Evolutionary conservation across 2,113 vertebrate genomes (phyloP).

Genomic region (Pseudopodoces humilis): DNA sequence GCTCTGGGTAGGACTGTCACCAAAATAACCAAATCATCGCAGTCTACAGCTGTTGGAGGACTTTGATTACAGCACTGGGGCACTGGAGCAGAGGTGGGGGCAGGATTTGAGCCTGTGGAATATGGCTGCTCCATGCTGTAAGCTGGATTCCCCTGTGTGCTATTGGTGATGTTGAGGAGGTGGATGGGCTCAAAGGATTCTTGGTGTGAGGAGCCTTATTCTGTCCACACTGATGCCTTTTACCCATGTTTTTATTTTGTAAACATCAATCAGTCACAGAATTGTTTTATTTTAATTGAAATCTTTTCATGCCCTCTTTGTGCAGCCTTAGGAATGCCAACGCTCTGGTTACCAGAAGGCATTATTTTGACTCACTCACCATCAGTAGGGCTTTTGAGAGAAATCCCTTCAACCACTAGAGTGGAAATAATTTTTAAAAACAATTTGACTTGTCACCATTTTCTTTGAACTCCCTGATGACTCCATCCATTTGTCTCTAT

Average conservation of each 20-base stretch:
- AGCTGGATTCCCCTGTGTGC: background rate
- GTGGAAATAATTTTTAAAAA: background rate
- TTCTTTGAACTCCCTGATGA: background rate
- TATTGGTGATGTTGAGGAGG: fast-evolving
- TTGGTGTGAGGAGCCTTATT: background rate
- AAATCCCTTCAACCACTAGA: background rate
- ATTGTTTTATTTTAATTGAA: background rate
- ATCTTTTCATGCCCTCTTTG: background rate
- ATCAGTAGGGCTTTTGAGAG: background rate
- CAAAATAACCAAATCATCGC: background rate
- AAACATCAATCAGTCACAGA: background rate
- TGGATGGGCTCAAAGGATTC: background rate
- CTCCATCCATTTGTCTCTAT: background rate
- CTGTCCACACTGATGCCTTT: background rate
- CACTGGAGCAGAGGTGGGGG: background rate
- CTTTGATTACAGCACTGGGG: background rate
- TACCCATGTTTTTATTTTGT: background rate
- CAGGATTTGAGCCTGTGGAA: background rate
- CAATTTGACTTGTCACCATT: background rate
- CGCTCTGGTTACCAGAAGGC: background rate
- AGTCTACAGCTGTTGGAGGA: background rate
- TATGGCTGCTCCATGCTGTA: background rate
- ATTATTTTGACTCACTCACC: conserved; percentile 1
- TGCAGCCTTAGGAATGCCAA: background rate
- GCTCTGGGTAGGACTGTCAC: background rate